These are phyloP conservation scores for Drosophila sp. DNA, from an alignment of 1,140 invertebrate species.

Conservation along the genomic window DNA sequence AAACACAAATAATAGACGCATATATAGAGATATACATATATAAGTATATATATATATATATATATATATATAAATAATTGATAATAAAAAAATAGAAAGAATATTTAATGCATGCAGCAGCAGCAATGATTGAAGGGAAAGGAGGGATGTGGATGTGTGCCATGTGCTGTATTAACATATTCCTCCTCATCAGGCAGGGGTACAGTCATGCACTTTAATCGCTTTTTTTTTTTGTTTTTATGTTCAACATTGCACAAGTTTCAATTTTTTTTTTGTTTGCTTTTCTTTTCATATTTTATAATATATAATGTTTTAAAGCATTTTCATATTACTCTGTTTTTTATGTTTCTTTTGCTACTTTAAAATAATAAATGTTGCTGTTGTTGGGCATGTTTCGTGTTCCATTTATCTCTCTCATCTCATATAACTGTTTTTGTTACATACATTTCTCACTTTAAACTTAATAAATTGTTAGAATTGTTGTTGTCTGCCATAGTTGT, in stretches of 20 bases:
- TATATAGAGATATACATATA: slow-evolving; percentile 47
- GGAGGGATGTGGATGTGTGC: slow-evolving; percentile 22
- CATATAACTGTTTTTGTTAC: slow-evolving; percentile 31
- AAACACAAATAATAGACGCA: slow-evolving; percentile 73
- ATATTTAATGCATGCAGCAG: slow-evolving; percentile 41
- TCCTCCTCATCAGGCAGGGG: background rate
- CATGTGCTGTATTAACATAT: slow-evolving; percentile 10
- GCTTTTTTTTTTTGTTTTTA: slow-evolving; percentile 24
- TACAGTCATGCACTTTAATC: slow-evolving; percentile 34
- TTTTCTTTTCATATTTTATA: slow-evolving; percentile 25
- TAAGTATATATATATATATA: slow-evolving; percentile 41
- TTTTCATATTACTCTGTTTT: slow-evolving; percentile 49
- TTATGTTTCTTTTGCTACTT: slow-evolving; percentile 59
- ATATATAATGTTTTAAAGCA: slow-evolving; percentile 67
- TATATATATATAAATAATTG: slow-evolving; percentile 47
- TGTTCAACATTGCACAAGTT: slow-evolving; percentile 74
- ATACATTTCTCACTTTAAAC: slow-evolving; percentile 59
- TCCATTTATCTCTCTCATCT: slow-evolving; percentile 26
- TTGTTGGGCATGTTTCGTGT: slow-evolving; percentile 59
- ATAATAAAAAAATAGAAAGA: slow-evolving; percentile 40
- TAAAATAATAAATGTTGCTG: slow-evolving; percentile 77
- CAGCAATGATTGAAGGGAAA: slow-evolving; percentile 55
- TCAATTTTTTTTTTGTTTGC: slow-evolving; percentile 45
- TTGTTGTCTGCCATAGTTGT: slow-evolving; percentile 30
- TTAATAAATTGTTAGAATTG: slow-evolving; percentile 78